Evolutionary conservation across 2,113 vertebrate species (phyloP).

Genomic region (Cnemophilus loriae): DNA sequence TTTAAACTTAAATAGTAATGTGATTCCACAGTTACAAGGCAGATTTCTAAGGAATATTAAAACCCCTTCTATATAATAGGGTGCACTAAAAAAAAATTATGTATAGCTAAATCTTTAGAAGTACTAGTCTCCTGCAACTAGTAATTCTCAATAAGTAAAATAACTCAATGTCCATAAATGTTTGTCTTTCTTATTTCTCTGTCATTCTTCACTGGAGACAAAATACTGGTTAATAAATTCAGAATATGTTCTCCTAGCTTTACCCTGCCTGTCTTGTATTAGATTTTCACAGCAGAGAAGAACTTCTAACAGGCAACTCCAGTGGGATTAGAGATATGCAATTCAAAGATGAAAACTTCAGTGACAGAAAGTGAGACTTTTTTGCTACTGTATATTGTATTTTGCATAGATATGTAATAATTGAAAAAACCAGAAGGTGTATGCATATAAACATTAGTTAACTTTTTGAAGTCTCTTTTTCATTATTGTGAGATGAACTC

Average conservation of each 20-base stretch:
- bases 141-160: not conserved
- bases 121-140: not conserved
- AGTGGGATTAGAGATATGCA: not conserved
- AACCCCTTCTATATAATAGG: not conserved
- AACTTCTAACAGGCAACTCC: not conserved
- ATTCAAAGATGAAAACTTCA: not conserved
- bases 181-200: not conserved
- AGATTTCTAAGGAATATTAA: not conserved
- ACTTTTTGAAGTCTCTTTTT: not conserved
- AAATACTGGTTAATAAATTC: not conserved
- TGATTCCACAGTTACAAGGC: not conserved
- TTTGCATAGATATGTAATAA: not conserved
- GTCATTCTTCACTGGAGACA: not conserved
- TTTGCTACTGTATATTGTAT: not conserved
- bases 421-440: fast-evolving
- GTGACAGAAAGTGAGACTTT: not conserved
- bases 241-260: not conserved
- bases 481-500: not conserved
- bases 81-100: not conserved
- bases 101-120: not conserved
- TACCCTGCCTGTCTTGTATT: not conserved
- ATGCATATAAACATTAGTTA: not conserved
- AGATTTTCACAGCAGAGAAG: not conserved
- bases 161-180: not conserved
- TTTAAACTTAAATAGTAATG: not conserved